These are phyloP conservation scores for Archips xylosteana DNA, from an alignment of 2,888 invertebrate species.

Conservation along the genomic window DNA sequence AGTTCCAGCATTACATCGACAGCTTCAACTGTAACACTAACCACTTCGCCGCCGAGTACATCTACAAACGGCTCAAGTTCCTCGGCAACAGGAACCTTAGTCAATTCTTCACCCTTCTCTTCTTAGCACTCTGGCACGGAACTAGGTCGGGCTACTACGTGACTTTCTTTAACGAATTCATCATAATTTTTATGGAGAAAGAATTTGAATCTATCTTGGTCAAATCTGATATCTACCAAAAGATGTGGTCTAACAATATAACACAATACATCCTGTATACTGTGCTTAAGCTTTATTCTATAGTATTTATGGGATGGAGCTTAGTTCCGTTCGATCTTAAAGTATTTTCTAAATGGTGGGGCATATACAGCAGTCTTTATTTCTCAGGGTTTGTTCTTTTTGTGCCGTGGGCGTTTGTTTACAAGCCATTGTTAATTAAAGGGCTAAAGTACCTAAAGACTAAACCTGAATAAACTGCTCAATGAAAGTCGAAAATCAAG, in stretches of 20 bases:
- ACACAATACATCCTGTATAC: constrained; percentile 82
- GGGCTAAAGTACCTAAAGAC: constrained; percentile 46
- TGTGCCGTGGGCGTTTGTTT: constrained; percentile 87
- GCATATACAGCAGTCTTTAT: constrained; percentile 87
- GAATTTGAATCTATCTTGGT: constrained; percentile 87
- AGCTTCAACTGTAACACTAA: constrained; percentile 99
- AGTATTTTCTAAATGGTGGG: constrained; percentile 88
- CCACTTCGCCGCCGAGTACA: constrained; percentile 96
- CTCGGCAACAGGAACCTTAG: constrained; percentile 93
- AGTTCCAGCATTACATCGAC: constrained; percentile 94
- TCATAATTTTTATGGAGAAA: constrained; percentile 94
- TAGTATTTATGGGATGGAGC: constrained; percentile 94
- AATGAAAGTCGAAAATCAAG: constrained; percentile 1
- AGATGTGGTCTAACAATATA: constrained; percentile 68
- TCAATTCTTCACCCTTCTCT: constrained; percentile 92
- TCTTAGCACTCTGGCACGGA: constrained; percentile 98
- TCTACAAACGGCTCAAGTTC: constrained; percentile 97
- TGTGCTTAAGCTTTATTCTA: constrained; percentile 89
- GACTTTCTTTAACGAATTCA: constrained; percentile 96
- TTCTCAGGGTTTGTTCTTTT: constrained; percentile 90
- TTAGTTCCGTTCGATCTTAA: constrained; percentile 91
- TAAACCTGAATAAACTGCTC: constrained; percentile 33
- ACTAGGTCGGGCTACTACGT: constrained; percentile 97
- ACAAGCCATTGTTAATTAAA: constrained; percentile 72
- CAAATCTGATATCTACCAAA: constrained; percentile 78